phyloP scores from a whole-genome alignment of 2,113 vertebrate genomes.

The Cryptoleucopteryx plumbea region DNA sequence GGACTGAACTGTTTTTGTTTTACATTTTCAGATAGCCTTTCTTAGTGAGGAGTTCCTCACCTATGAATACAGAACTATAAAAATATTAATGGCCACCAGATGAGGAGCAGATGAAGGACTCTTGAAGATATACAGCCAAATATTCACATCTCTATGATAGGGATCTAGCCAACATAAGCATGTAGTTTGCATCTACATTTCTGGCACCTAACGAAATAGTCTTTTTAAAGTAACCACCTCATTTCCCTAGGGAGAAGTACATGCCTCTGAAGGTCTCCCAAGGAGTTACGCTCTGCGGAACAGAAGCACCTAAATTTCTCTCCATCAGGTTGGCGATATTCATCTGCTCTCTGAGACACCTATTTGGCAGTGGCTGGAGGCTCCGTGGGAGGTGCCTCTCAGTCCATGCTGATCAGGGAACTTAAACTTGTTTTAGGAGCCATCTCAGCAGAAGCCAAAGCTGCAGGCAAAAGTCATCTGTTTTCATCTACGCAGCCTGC shows the following conservation, averaged over 20 bases:
- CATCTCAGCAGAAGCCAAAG: neutral
- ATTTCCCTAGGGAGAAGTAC: neutral
- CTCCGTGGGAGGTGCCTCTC: neutral
- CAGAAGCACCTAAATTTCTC: neutral
- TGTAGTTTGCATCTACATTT: neutral
- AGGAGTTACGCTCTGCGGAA: fast-evolving
- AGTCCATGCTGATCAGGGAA: neutral
- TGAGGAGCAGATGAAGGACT: neutral
- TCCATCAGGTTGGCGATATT: neutral
- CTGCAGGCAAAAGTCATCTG: neutral
- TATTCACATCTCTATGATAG: neutral
- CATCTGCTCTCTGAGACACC: neutral
- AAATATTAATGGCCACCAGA: neutral
- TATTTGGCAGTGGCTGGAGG: neutral
- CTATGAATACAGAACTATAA: neutral
- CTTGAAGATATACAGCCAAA: neutral
- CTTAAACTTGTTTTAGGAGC: neutral
- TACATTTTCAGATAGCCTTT: neutral
- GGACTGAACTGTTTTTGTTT: neutral
- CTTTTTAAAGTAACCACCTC: neutral
- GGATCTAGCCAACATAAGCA: neutral
- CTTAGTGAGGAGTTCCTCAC: neutral
- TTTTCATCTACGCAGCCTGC: neutral
- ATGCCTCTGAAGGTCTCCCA: neutral
- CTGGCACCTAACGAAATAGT: conserved; percentile 2